A percentile compares a stretch with the other conserved stretches of the same genome.
Conservation (phyloP, 1,140 invertebrate species). For the Ruditapes philippinarum region DNA sequence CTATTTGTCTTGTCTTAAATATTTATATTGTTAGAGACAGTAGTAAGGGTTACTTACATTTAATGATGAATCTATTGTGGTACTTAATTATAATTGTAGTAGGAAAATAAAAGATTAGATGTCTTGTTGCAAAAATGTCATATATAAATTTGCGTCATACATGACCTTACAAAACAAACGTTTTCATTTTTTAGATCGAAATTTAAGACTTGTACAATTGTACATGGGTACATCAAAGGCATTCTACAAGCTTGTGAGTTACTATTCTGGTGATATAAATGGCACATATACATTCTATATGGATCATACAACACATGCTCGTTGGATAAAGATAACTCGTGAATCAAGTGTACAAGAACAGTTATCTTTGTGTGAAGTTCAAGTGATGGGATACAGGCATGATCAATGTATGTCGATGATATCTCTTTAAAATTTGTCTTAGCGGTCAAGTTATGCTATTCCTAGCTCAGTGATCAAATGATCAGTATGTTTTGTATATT, state of each 20-base stretch:
- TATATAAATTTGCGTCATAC: too few species aligned
- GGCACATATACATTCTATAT: background rate
- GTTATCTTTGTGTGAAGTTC: background rate
- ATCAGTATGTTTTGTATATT: too few species aligned
- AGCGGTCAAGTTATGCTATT: too few species aligned
- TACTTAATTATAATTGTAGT: too few species aligned
- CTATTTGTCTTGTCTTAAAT: too few species aligned
- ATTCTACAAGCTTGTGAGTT: background rate
- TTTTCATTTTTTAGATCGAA: background rate
- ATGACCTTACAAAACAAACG: too few species aligned
- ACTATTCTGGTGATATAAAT: background rate
- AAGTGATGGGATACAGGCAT: conserved; percentile 13
- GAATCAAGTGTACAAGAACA: background rate
- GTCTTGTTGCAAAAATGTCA: too few species aligned
- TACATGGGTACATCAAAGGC: background rate
- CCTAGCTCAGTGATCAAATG: too few species aligned
- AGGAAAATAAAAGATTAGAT: too few species aligned
- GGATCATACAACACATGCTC: background rate
- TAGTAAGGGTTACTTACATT: too few species aligned
- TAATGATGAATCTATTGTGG: too few species aligned
- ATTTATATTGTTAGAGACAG: too few species aligned
- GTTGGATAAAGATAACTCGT: background rate
- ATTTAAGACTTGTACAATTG: background rate
- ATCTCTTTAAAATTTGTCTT: background rate
- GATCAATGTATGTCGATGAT: background rate